Conservation (phyloP, 2,113 vertebrate genomes). For the Chamaetylas fuelleborni region DNA sequence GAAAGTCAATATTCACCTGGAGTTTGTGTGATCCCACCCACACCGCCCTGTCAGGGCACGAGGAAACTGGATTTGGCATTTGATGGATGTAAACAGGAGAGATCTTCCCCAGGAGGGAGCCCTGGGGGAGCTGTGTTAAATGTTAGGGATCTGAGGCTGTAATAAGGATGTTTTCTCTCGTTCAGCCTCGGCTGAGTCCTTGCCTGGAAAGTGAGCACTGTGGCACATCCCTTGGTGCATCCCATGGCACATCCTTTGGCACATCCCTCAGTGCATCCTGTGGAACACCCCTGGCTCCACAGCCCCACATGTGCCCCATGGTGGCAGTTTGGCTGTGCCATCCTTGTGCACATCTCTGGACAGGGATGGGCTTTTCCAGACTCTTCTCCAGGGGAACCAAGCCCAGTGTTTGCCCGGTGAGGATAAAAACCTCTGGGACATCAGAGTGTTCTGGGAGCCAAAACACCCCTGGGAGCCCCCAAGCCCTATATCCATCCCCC, state of each 20-base stretch:
- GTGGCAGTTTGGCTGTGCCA: not conserved
- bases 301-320: rapidly evolving
- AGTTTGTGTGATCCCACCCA: not conserved
- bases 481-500: not conserved
- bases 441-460: not conserved
- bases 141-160: not conserved
- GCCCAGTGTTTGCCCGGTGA: not conserved
- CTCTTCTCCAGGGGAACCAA: not conserved
- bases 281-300: not conserved
- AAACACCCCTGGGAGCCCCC: not conserved
- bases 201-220: not conserved
- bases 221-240: not conserved
- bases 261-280: not conserved
- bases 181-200: not conserved
- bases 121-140: not conserved
- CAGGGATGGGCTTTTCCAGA: not conserved
- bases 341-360: rapidly evolving
- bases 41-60: rapidly evolving
- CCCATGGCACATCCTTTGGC: not conserved
- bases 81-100: not conserved
- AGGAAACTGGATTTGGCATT: not conserved
- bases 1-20: slow-evolving; percentile 50
- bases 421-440: not conserved
- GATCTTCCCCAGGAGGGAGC: not conserved
- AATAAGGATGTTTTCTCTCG: not conserved